Evolutionary conservation across 2,888 invertebrate species (phyloP), one percentile per base, ranked within the genome.

Genomic region (Atrina japonica): DNA sequence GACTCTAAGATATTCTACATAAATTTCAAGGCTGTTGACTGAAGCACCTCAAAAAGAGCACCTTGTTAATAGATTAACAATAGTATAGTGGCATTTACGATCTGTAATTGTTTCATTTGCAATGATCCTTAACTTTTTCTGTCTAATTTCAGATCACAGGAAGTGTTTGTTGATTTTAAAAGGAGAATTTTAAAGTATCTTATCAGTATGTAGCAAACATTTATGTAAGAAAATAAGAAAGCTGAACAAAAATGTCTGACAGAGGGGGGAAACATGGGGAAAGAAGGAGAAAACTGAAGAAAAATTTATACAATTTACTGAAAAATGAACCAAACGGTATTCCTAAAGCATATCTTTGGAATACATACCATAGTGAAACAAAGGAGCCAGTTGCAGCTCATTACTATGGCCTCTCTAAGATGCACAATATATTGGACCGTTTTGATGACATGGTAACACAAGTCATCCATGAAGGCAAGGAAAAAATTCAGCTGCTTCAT

Each of bases 391-490:
- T 67, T 9, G 53, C 43, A 41, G 67, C 67, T 5, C 52, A 50
- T 23, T 67, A 53, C 45, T 67, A 60, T 53, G 60, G 60, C 3
- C 41, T 59, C 11, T 21, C 30, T 16, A 67, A 67, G 50, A 67
- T 67, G 67, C 60, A 67, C 30, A 43, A 45, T 7, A 27, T 67
- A 16, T 25, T 67, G 47, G 67, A 21, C 9, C 23, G 30, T 3
- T 67, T 60, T 53, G 53, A 41, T 23, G 67, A 67, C 27, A 61
- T 60, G 53, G 25, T 67, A 29, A 29, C 9, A 21, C 60, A 67
- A 29, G 64, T 64, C 11, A 61, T 61, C 49, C 18, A 35, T 3
- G 49, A 30, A 11, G 61, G 61, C 7, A n/a, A 47, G 14, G 49
- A 47, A 27, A 61, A 47, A 7, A 40, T 66, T 11, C 41, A 5